Evolutionary conservation across 2,797 vertebrate genomes (phyloP), one percentile per base, ranked within the genome.

Genomic region (Coranthus polyacanthus): DNA sequence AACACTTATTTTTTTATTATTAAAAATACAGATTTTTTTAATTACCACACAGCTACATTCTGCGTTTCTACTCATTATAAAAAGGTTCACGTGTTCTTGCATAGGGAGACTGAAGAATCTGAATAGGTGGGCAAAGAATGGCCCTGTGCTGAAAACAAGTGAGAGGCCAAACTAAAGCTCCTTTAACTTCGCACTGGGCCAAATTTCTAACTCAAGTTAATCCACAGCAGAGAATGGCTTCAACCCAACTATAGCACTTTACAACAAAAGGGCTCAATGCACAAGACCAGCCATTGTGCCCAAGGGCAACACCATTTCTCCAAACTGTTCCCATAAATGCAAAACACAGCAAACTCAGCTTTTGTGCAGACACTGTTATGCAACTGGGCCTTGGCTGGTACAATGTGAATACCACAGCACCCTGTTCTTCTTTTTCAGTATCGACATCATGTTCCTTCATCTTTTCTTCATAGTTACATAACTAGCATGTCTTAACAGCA

Each of bases 291-390:
- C 11, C 5, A 13, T 7, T 37, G 44, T 12, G 45, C 18, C 53
- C 4, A 4, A 22, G 13, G 37, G 21, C 34, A 68, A 42, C 53
- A 44, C 22, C 1, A 18, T 9, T 24, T 54, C 53, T 64, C 16
- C 26, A 66, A 79, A 81, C 49, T 72, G 52, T 62, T 53, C 64
- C 68, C 50, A 68, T 62, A 63, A 83, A 81, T 65, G 55, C 68
- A 68, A 76, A 78, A 65, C 46, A 58, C 12, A 37, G 26, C 42
- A 47, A 53, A 50, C 26, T 38, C 22, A n/a, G 41, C 42, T 60
- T 15, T 71, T 38, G 20, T 60, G 39, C 43, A 26, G 29, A 32
- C 20, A 17, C 52, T 32, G 74, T 79, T 79, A 79, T 32, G 39
- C 45, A 88, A 80, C 60, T 0, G 7, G 39, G 21, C 42, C 32